A percentile compares a stretch with the other conserved stretches of the same genome.
Evolutionary conservation across 1,140 invertebrate species (phyloP).

Genomic region (Bombyx mori): DNA sequence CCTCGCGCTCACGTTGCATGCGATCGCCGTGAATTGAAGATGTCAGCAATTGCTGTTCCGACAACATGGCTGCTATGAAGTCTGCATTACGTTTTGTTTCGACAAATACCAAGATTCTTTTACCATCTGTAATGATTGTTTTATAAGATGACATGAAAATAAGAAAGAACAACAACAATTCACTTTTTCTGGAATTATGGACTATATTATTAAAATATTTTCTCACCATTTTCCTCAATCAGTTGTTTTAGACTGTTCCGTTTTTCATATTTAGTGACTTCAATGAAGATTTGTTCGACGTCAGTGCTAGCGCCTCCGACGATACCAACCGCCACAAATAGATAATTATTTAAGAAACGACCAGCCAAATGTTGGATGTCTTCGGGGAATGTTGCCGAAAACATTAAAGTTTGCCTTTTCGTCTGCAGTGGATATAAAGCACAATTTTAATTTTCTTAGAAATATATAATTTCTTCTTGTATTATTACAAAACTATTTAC

Average conservation of each 20-base stretch:
- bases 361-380: conserved; percentile 85
- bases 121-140: conserved; percentile 29
- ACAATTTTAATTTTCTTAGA: not conserved
- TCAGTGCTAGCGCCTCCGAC: conserved; percentile 92
- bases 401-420: conserved; percentile 89
- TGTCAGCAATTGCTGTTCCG: conserved; percentile 76
- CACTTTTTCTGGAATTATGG: too few relatives aligned
- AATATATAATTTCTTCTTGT: too few relatives aligned
- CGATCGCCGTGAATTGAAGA: conserved; percentile 96
- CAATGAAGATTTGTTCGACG: conserved; percentile 86
- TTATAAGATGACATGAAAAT: too few relatives aligned
- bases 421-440: conserved; percentile 42
- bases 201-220: not conserved
- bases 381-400: conserved; percentile 92
- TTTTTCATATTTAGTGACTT: conserved; percentile 84
- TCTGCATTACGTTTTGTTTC: conserved; percentile 90
- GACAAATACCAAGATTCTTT: conserved; percentile 88
- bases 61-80: conserved; percentile 85
- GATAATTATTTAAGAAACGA: conserved; percentile 83
- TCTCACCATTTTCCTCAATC: conserved; percentile 73
- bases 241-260: conserved; percentile 80
- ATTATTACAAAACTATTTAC: too few relatives aligned
- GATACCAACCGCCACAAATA: conserved; percentile 89
- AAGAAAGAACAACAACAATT: not conserved
- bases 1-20: conserved; percentile 89